Conservation (phyloP, 2,797 vertebrate genomes). For the Tachyglossus aculeatus region DNA sequence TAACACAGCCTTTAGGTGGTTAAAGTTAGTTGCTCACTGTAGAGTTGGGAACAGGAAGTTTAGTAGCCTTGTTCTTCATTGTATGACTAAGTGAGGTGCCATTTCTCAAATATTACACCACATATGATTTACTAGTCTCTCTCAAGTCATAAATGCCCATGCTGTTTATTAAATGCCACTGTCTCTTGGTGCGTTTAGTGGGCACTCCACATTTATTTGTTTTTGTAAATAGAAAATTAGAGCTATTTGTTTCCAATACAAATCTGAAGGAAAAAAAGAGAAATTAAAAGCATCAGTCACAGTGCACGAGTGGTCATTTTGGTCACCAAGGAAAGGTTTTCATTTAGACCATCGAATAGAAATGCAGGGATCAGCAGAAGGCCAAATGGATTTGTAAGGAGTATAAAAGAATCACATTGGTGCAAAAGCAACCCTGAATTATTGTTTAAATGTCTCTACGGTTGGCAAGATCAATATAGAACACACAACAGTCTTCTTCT, state of each 20-base stretch:
- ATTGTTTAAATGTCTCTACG: not conserved
- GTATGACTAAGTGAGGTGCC: constrained; percentile 37
- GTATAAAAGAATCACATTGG: constrained; percentile 16
- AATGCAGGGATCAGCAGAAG: constrained; percentile 57
- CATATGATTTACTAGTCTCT: not conserved
- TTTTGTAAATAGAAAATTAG: constrained; percentile 43
- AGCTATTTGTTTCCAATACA: constrained; percentile 44
- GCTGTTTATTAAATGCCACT: constrained; percentile 23
- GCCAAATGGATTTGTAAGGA: constrained; percentile 28
- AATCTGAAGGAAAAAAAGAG: constrained; percentile 40
- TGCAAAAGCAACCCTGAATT: constrained; percentile 42
- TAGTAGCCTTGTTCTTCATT: constrained; percentile 5
- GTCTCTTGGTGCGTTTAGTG: constrained; percentile 22
- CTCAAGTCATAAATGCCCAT: constrained; percentile 37
- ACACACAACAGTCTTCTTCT: not conserved
- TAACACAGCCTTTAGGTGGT: too few species aligned
- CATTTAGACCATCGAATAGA: constrained; percentile 43
- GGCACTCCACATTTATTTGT: constrained; percentile 17
- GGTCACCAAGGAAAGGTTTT: constrained; percentile 42
- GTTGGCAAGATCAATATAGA: constrained; percentile 25
- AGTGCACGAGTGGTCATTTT: constrained; percentile 47
- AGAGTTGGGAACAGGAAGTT: not conserved
- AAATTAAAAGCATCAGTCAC: constrained; percentile 64
- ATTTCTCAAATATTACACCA: constrained; percentile 22
- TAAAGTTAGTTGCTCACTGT: too few species aligned